These are phyloP conservation scores for Nycticorax nycticorax DNA, from an alignment of 2,113 vertebrate genomes.

Conservation along the genomic window DNA sequence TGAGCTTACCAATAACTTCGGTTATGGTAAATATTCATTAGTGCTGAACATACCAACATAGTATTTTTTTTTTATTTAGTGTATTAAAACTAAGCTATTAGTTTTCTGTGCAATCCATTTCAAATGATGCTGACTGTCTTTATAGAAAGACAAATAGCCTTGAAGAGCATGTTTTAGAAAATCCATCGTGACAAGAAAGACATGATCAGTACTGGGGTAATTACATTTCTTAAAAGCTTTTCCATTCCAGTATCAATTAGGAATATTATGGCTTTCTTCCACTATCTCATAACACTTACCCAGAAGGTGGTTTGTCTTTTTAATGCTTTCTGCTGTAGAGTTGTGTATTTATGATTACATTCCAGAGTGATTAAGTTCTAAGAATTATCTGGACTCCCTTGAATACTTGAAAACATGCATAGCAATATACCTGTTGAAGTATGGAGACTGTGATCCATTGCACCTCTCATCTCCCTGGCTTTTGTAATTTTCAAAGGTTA, in stretches of 20 bases:
- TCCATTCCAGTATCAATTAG: constrained; percentile 3
- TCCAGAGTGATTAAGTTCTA: not conserved
- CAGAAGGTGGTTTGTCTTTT: not conserved
- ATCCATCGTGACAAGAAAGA: not conserved
- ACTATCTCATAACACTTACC: not conserved
- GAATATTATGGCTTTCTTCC: constrained; percentile 10
- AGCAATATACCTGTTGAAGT: not conserved
- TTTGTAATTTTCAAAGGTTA: not conserved
- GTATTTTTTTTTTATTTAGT: not conserved
- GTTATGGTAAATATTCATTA: not conserved
- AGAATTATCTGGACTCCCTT: not conserved
- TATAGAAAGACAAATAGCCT: not conserved
- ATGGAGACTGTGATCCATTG: not conserved
- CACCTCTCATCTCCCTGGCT: not conserved
- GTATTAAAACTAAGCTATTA: not conserved
- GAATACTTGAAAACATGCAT: not conserved
- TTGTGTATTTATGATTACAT: not conserved
- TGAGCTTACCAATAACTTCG: not conserved
- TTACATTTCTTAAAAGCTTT: constrained; percentile 56
- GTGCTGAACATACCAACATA: not conserved
- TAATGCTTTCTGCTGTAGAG: not conserved
- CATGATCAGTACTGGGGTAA: not conserved
- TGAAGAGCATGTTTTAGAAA: not conserved
- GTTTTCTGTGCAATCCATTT: not conserved
- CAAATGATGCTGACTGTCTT: not conserved